Evolutionary conservation across 2,888 invertebrate genomes (phyloP), one percentile per base, ranked within the genome.

Genomic region (Argyresthia goedartella): DNA sequence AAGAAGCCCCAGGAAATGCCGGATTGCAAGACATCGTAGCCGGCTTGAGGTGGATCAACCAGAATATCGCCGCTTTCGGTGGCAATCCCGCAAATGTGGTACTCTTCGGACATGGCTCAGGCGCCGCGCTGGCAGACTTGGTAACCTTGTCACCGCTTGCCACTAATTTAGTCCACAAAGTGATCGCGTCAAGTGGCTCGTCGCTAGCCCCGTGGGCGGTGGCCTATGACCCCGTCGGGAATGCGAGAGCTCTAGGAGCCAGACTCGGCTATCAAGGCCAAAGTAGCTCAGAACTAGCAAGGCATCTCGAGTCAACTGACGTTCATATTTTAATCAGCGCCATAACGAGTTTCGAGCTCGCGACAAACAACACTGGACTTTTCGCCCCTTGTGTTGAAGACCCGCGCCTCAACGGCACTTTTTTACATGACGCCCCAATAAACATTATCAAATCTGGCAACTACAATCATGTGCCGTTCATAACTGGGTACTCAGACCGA

Each of bases 1-100:
- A 71, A 8, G 89, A 89, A 59, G 90, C 91, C 1, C 90, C 93
- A 0, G 96, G 97, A 0, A 97, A 97, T 69, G 91, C 94, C 58
- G 97, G 96, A 0, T 73, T 97, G 25, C 91, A 92, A 69, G 97
- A 97, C 69, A 93, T 97, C 57, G 89, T 93, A 56, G 88, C 94
- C 77, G 95, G 93, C 0, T 76, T 97, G 52, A 71, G 88, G 56
- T 94, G 94, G 94, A 86, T 94, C 0, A 87, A 90, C 59, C 85
- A 90, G 51, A 93, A 96, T 66, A 93, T 94, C 42, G 79, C 62
- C 1, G 80, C 87, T 47, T 95, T 96, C 67, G 93, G 94, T 8
- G 95, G 95, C 0, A 91, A 96, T 72, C 90, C 91, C 0, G 87
- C 89, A 44, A 91, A 91, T 59, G 88, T 96, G 1, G 92, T 95